A percentile compares a stretch with the other conserved stretches of the same genome.
Evolutionary conservation across 2,113 vertebrate genomes (phyloP).

Genomic region (Progne subis): DNA sequence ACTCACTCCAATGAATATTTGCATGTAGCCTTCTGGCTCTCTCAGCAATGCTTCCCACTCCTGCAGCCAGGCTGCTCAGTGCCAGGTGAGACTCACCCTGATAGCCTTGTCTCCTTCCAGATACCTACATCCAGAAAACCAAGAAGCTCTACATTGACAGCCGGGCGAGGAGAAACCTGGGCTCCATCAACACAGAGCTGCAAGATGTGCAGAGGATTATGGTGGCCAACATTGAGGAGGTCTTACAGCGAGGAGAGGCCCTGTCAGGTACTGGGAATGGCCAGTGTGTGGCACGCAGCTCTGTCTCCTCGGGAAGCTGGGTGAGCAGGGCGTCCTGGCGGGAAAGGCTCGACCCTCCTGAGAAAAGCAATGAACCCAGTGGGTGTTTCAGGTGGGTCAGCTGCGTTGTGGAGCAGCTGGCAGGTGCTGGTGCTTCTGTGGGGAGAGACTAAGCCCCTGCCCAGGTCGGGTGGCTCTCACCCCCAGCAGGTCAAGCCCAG

Average conservation of each 20-base stretch:
- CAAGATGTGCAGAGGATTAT: conserved; percentile 99
- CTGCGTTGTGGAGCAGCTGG: neutral
- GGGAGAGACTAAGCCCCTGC: neutral
- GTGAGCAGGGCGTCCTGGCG: neutral
- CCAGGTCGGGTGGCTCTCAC: neutral
- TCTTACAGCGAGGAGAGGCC: conserved; percentile 93
- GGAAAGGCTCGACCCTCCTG: neutral
- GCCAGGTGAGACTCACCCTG: neutral
- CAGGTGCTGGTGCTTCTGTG: neutral
- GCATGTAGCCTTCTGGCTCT: neutral
- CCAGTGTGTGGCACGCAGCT: neutral
- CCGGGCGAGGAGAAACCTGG: conserved; percentile 91
- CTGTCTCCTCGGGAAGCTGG: accelerated
- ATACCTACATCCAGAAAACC: conserved; percentile 99
- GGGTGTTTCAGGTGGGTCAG: neutral
- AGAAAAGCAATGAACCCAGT: neutral
- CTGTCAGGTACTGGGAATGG: conserved; percentile 84
- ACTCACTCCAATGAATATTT: neutral
- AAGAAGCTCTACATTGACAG: conserved; percentile 99
- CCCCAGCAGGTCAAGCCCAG: neutral
- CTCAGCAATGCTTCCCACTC: neutral
- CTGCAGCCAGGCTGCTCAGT: neutral
- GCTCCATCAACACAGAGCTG: conserved; percentile 96
- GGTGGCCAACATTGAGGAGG: conserved; percentile 99
- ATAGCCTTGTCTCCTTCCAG: conserved; percentile 66